Evolutionary conservation across 2,797 vertebrate species (phyloP), one percentile per base, ranked within the genome.

Genomic region (Arnoldichthys spilopterus): DNA sequence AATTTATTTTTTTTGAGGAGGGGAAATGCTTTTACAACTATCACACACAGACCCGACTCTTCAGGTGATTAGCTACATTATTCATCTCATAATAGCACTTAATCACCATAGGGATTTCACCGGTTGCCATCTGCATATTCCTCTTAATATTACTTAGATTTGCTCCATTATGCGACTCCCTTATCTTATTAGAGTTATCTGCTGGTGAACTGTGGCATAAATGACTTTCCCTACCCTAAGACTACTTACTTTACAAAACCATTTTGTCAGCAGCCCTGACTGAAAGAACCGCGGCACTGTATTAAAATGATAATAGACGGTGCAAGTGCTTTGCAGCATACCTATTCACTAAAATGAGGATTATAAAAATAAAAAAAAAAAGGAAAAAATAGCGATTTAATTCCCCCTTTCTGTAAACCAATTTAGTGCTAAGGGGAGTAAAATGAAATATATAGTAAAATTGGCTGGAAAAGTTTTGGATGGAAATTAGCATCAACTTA

Each of bases 291-390:
- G 86, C 69, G 75, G 77, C 72, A 82, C 76, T 82, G 87, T 89
- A 93, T 93, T 90, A 89, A 88, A 91, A 91, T 91, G 86, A 92
- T 90, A 92, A 91, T 90, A 86, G 88, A 80, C 81, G 40, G 37
- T 78, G 86, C 87, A 86, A 86, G 84, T 87, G 87, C 88, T 89
- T 88, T 85, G 86, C 87, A 83, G 86, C 63, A 82, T 71, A 68
- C 87, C 86, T 90, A 88, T 85, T 92, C 83, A 76, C 83, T 84
- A 88, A 81, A 79, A 74, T 69, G 43, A 78, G 81, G 86, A 90
- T 91, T 88, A 89, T 88, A 82, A 88, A 79, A 90, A 73, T 22
- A 43, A 82, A 87, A 79, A 90, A 78, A 34, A 20, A 53, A 56
- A 2, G 82, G 18, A 28, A 61, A 4, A 88, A 86, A 81, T 88